A percentile compares a stretch with the other conserved stretches of the same genome.
Conservation (phyloP, 2,797 vertebrate genomes). For the Phrynocephalus forsythii region DNA sequence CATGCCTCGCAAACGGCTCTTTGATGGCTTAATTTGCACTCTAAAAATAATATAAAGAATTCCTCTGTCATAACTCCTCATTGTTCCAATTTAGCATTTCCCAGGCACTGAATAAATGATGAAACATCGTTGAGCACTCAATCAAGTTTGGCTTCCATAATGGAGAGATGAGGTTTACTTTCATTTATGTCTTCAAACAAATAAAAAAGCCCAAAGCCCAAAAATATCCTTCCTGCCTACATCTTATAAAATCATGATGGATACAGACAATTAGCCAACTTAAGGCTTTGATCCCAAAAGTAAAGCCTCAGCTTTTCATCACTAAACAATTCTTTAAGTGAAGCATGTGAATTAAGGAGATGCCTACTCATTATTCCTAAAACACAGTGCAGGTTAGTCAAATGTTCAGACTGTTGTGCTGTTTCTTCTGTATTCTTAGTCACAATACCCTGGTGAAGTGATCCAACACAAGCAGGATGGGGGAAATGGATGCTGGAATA, state of each 20-base stretch:
- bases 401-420: conserved; percentile 3
- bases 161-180: conserved; percentile 2
- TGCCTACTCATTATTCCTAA: rapidly evolving
- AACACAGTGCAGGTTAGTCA: background rate
- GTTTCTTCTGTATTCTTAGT: background rate
- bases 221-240: conserved; percentile 17
- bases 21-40: conserved; percentile 26
- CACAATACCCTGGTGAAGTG: background rate
- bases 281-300: conserved; percentile 5
- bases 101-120: background rate
- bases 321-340: conserved; percentile 11
- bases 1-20: conserved; percentile 22
- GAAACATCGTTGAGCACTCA: background rate
- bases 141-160: background rate
- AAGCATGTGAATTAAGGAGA: background rate
- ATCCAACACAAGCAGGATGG: background rate
- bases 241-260: conserved; percentile 19
- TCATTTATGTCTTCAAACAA: conserved; percentile 20
- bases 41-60: conserved; percentile 28
- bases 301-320: conserved; percentile 17
- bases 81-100: conserved; percentile 13
- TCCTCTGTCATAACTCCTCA: rapidly evolving
- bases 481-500: background rate
- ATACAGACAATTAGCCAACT: background rate
- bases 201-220: background rate